These are phyloP conservation scores for Chaetorhynchus papuensis DNA, from an alignment of 2,113 vertebrate species.

Conservation along the genomic window DNA sequence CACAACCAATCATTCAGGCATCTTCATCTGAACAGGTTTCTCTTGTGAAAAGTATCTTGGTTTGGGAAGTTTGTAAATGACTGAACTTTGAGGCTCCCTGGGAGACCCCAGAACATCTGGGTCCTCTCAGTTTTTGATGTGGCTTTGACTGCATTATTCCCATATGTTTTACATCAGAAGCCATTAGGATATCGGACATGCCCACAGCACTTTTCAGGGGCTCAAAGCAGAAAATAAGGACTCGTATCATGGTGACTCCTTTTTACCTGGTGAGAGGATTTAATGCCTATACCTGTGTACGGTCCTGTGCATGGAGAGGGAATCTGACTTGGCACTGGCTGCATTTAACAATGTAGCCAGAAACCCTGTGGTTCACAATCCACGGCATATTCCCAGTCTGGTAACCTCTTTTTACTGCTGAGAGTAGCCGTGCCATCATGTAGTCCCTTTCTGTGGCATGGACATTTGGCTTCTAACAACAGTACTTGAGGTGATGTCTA, in stretches of 20 bases:
- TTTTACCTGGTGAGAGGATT: neutral
- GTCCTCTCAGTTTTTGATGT: neutral
- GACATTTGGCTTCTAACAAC: neutral
- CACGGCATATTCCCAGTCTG: neutral
- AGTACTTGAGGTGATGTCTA: neutral
- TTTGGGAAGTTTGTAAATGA: neutral
- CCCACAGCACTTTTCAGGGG: neutral
- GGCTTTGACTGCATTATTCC: neutral
- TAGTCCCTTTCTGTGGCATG: neutral
- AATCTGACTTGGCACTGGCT: neutral
- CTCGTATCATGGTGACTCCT: fast-evolving
- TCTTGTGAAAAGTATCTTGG: neutral
- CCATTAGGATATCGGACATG: neutral
- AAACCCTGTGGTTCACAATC: neutral
- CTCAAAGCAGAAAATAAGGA: neutral
- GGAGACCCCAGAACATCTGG: neutral
- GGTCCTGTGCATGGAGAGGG: neutral
- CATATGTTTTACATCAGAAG: neutral
- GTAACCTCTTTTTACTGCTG: neutral
- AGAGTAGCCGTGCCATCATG: neutral
- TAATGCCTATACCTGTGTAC: fast-evolving
- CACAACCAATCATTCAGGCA: neutral
- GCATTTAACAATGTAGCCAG: neutral
- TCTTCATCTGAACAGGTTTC: neutral
- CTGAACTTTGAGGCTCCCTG: neutral